Evolutionary conservation across 2,113 vertebrate genomes (phyloP).

Genomic region (Menidia beryllina): DNA sequence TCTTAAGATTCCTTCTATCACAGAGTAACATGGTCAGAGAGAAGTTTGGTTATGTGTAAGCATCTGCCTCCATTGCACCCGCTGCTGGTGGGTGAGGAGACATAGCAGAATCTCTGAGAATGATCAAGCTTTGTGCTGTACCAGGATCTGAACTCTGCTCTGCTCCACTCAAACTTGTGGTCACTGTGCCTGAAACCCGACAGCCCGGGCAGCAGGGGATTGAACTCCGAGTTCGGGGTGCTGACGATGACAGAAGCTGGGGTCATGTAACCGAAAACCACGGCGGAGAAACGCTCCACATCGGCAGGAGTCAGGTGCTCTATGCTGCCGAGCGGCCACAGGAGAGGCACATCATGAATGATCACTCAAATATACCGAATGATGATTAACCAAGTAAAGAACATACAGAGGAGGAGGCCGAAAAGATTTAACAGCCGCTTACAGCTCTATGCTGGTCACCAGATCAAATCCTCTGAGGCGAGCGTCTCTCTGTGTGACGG

Average conservation of each 20-base stretch:
- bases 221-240: constrained; percentile 95
- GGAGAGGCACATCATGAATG: not conserved
- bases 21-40: no score
- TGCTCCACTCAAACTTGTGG: constrained; percentile 97
- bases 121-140: constrained; percentile 82
- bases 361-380: not conserved
- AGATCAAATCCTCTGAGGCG: constrained; percentile 92
- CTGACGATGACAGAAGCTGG: constrained; percentile 88
- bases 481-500: constrained; percentile 88
- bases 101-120: no score
- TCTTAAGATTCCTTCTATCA: not conserved
- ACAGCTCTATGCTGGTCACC: constrained; percentile 92
- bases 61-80: no score
- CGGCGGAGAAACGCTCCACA: constrained; percentile 87
- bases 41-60: no score
- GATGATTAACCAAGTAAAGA: not conserved
- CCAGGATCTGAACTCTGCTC: constrained; percentile 90
- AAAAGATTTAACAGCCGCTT: constrained; percentile 58
- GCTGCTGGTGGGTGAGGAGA: no score
- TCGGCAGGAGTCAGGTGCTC: constrained; percentile 89
- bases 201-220: constrained; percentile 83
- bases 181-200: constrained; percentile 86
- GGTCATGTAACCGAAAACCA: constrained; percentile 93
- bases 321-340: constrained; percentile 82
- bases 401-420: not conserved